Evolutionary conservation across 2,888 invertebrate species (phyloP), one percentile per base, ranked within the genome.

Genomic region (Xanthia icteritia): DNA sequence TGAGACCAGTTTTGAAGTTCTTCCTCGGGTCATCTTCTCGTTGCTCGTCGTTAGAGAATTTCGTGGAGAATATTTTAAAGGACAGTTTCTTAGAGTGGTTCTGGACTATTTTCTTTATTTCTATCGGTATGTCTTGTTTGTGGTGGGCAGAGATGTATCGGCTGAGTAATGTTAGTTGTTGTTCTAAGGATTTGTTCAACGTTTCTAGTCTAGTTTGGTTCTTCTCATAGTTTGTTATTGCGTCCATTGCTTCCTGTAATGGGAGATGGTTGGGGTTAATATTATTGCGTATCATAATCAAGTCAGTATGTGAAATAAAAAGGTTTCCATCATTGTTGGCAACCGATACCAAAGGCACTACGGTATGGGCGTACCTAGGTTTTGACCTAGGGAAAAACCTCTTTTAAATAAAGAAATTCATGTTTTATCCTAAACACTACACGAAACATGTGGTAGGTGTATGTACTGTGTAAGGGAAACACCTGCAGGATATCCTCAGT

Each of bases 21-120:
- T 92, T 95, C 39, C 88, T 93, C 3, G 82, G 76, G 3, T 97
- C 93, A 72, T 97, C 97, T 9, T 95, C n/a, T n/a, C n/a, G 94
- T 11, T 94, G 94, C 27, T 94, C 94, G 4, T 96, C 95, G 45
- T 91, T 85, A 0, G 93, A 87, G 90, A 94, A 95, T 89, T 96
- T 96, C 0, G 92, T 90, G 11, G 95, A 92, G 89, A 96, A 94
- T 42, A 96, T 94, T 86, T 96, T 97, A 83, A 96, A 96, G 0
- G 96, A 92, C 8, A 92, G 42, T 51, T 93, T 94, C 77, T 96
- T 96, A 83, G 89, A 91, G 89, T 96, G 94, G n/a, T 97, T 98
- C 48, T 98, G 97, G 1, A 98, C 96, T 65, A 98, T 98, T 84
- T 98, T 97, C 71, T 98, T 97, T 8, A 98, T 97, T 79, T 98